These are phyloP conservation scores for Sebastes dallii DNA, from an alignment of 2,797 vertebrate genomes.

Conservation along the genomic window DNA sequence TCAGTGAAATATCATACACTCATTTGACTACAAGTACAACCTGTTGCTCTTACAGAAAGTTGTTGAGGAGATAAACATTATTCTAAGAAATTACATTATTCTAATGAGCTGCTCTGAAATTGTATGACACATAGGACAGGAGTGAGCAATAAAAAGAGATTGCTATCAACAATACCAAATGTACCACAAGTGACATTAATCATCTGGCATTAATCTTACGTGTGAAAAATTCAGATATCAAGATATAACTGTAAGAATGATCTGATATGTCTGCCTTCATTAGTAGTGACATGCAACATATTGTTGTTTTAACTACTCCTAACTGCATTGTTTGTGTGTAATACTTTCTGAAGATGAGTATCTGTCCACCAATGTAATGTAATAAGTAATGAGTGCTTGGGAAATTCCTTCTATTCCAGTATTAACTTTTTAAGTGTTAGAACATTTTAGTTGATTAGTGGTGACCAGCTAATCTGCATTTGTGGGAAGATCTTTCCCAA, in stretches of 20 bases:
- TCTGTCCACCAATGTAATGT: neutral
- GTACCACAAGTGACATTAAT: neutral
- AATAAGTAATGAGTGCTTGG: neutral
- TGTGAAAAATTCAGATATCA: neutral
- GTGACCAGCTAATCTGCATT: constrained; percentile 5
- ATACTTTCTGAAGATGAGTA: neutral
- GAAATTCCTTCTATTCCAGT: neutral
- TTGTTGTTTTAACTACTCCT: neutral
- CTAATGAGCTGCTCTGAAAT: neutral
- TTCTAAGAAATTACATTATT: constrained; percentile 18
- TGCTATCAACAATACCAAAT: neutral
- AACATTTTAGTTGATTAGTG: neutral
- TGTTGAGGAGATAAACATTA: neutral
- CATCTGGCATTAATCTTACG: neutral
- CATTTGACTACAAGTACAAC: constrained; percentile 7
- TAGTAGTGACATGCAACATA: neutral
- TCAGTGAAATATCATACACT: neutral
- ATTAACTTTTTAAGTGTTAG: neutral
- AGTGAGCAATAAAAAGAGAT: neutral
- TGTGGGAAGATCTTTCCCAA: neutral
- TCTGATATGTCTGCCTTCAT: neutral
- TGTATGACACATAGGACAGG: neutral
- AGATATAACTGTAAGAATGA: neutral
- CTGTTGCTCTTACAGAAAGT: constrained; percentile 21
- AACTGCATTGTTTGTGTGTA: neutral